Evolutionary conservation across 2,113 vertebrate species (phyloP).

Genomic region (Odobenus rosmarus): DNA sequence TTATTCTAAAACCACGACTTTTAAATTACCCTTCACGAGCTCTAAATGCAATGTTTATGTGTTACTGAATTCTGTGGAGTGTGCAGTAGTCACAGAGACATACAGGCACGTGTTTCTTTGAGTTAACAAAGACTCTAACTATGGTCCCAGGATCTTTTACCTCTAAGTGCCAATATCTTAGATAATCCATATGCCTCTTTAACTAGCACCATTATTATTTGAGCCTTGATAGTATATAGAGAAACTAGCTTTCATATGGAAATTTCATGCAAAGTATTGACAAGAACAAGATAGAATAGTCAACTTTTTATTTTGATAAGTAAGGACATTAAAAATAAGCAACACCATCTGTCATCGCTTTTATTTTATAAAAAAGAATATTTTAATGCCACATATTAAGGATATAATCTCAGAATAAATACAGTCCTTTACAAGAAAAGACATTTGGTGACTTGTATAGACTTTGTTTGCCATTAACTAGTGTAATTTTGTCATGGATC

Average conservation of each 20-base stretch:
- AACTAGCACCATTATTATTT: conserved; percentile 15
- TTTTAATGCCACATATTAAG: conserved; percentile 58
- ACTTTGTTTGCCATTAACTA: conserved; percentile 56
- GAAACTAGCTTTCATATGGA: conserved; percentile 28
- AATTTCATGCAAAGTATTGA: conserved; percentile 14
- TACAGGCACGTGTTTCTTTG: background rate
- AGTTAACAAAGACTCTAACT: background rate
- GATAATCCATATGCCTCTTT: conserved; percentile 31
- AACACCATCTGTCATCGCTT: conserved; percentile 29
- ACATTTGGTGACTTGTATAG: conserved; percentile 48
- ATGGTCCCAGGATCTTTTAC: conserved; percentile 24
- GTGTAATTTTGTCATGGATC: conserved; percentile 64
- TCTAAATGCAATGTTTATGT: background rate
- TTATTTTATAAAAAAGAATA: conserved; percentile 49
- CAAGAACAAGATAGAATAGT: background rate
- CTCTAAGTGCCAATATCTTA: background rate
- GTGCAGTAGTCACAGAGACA: background rate
- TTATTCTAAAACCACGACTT: background rate
- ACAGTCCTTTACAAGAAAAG: conserved; percentile 36
- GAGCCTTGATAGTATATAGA: background rate
- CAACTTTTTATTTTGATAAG: conserved; percentile 47
- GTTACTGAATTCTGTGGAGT: background rate
- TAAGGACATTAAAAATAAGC: conserved; percentile 29
- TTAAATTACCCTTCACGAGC: background rate
- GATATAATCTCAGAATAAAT: conserved; percentile 54